Conservation (phyloP, 2,888 invertebrate species). For the Poecilus cupreus region DNA sequence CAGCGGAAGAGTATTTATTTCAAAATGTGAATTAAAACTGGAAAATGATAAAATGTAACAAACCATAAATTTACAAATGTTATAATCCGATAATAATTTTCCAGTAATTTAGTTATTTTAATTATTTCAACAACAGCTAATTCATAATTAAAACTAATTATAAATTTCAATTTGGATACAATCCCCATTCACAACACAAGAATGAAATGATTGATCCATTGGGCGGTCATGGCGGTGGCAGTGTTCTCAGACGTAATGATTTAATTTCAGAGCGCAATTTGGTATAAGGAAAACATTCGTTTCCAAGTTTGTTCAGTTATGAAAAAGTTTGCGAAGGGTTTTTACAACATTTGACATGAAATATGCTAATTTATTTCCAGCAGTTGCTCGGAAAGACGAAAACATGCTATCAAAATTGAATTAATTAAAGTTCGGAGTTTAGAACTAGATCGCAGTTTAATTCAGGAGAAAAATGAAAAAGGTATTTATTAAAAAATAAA, state of each 20-base stretch:
- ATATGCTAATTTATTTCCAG: conserved; percentile 57
- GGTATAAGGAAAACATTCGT: conserved; percentile 13
- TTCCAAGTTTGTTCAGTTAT: conserved; percentile 15
- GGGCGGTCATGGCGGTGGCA: too few species aligned
- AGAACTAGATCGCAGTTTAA: conserved; percentile 56
- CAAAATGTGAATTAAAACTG: too few species aligned
- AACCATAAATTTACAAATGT: too few species aligned
- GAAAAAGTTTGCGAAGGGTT: conserved; percentile 42
- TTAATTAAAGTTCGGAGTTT: conserved; percentile 55
- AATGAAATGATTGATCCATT: not conserved
- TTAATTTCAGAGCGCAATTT: conserved; percentile 8
- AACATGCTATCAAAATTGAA: conserved; percentile 58
- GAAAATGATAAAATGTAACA: too few species aligned
- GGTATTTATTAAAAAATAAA: conserved; percentile 53
- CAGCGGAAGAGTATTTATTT: too few species aligned
- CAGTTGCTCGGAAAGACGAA: conserved; percentile 49
- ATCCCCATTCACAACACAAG: too few species aligned
- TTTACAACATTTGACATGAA: conserved; percentile 59
- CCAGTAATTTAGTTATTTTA: too few species aligned
- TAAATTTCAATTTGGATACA: too few species aligned
- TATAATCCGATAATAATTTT: too few species aligned
- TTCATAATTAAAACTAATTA: too few species aligned
- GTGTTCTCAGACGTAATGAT: not conserved
- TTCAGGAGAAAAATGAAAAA: conserved; percentile 42
- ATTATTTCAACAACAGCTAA: too few species aligned